Evolutionary conservation across 2,888 invertebrate genomes (phyloP), one percentile per base, ranked within the genome.

Genomic region (Phanerotoma sp.): DNA sequence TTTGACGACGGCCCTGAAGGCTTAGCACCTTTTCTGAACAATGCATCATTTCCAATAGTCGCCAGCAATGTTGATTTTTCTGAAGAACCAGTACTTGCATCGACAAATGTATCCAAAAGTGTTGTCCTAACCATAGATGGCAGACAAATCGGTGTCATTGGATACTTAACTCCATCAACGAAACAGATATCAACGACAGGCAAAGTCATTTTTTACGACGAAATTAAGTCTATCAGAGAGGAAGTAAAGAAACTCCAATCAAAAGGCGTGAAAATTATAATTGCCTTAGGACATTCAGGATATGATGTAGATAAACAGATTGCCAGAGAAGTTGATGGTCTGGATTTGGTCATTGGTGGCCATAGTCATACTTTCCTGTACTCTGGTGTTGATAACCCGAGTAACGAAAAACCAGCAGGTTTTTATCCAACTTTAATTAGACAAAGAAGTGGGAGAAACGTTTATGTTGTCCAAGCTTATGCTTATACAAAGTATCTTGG

Each of bases 361-460:
- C 95, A 96, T 71, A 89, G 92, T 0, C 90, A 96, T 71, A 93
- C 94, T 0, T 95, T 96, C 72, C 79, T 96, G 7, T 95, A 89
- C 81, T 88, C 84, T 62, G 93, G 91, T 54, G 59, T 64, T 37
- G 38, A 57, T n/a, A n/a, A n/a, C 6, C 91, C 90, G 0, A 89
- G 89, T 68, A 69, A 74, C 0, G 94, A 95, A 68, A 72, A 76
- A 22, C 81, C 87, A 0, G 84, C 86, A 61, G 93, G 89, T 0
- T 82, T 84, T 0, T 96, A 96, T 78, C 96, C 95, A 0, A 84
- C 83, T 0, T 77, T 88, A 37, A 80, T 93, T 0, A 80, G 77
- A 10, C 90, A 93, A 76, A 62, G 74, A 11, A 85, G 81, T 49
- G 89, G 90, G 2, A 86, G 86, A 74, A 77, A 80, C 56, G 89